These are phyloP conservation scores for Okamejei kenojei DNA, from an alignment of 2,797 vertebrate species.

Conservation along the genomic window DNA sequence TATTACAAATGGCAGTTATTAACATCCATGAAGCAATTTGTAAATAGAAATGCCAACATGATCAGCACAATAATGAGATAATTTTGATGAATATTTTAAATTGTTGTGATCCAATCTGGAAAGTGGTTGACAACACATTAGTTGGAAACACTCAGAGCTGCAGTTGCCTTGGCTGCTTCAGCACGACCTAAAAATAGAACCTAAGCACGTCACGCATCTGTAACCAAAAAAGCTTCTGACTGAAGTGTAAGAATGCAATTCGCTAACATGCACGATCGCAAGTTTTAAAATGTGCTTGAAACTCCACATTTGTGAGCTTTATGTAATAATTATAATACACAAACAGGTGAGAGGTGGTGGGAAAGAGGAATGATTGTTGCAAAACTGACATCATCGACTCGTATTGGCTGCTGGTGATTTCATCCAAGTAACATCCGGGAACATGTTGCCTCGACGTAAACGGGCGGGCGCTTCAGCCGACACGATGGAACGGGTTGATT, in stretches of 20 bases:
- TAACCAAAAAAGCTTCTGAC: not conserved
- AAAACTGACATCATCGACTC: not conserved
- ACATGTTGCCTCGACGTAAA: not conserved
- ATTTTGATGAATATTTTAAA: not conserved
- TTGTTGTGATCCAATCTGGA: not conserved
- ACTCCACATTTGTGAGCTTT: not conserved
- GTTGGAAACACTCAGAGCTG: not conserved
- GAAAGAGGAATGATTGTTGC: not conserved
- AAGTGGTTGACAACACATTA: not conserved
- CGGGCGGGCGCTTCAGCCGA: not conserved
- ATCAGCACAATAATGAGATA: not conserved
- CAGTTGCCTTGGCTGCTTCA: not conserved
- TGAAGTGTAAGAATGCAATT: not conserved
- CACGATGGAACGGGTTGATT: not conserved
- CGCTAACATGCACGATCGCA: not conserved
- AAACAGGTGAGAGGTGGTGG: not conserved
- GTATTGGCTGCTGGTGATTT: conserved; percentile 33
- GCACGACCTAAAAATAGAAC: conserved; percentile 25
- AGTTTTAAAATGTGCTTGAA: not conserved
- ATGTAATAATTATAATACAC: too few species aligned
- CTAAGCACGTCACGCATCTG: not conserved
- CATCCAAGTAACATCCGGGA: conserved; percentile 1
- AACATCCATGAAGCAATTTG: not conserved
- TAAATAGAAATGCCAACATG: not conserved
- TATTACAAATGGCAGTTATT: too few species aligned